A percentile compares a stretch with the other conserved stretches of the same genome.
Evolutionary conservation across 2,797 vertebrate species (phyloP).

Genomic region (Remorina albescens): DNA sequence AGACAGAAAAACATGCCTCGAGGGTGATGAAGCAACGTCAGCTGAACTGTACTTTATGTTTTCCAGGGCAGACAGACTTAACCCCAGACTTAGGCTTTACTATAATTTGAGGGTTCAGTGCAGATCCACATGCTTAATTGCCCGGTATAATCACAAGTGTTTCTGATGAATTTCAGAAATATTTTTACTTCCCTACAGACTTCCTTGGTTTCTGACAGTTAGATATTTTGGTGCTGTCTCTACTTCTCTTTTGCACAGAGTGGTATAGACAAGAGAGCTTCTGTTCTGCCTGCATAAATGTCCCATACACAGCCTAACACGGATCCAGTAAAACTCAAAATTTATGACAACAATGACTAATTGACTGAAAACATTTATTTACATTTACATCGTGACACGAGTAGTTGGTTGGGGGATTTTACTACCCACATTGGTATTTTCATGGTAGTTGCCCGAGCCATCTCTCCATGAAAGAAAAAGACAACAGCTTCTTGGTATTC

Average conservation of each 20-base stretch:
- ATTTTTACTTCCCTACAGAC: conserved; percentile 29
- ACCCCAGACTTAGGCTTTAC: conserved; percentile 6
- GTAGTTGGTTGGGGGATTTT: conserved; percentile 46
- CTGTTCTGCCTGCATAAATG: conserved; percentile 9
- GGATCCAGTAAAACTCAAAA: not conserved
- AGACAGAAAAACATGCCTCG: conserved; percentile 41
- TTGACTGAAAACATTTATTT: not conserved
- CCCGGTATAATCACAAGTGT: not conserved
- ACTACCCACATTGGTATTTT: conserved; percentile 23
- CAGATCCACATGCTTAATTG: conserved; percentile 13
- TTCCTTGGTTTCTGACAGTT: conserved; percentile 27
- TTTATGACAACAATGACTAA: not conserved
- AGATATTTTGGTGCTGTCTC: conserved; percentile 33
- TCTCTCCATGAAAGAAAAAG: conserved; percentile 33
- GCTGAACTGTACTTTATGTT: conserved; percentile 18
- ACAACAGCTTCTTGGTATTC: not conserved
- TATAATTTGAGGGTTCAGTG: conserved; percentile 22
- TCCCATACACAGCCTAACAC: not conserved
- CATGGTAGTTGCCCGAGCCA: not conserved
- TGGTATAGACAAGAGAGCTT: not conserved
- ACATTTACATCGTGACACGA: conserved; percentile 36
- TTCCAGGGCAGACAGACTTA: conserved; percentile 25
- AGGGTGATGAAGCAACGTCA: conserved; percentile 41
- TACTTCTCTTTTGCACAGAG: conserved; percentile 40
- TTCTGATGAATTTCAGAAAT: conserved; percentile 37